A percentile compares a stretch with the other conserved stretches of the same genome.
These are phyloP conservation scores for Micoletzkya japonica DNA, from an alignment of 2,888 invertebrate genomes.

Conservation along the genomic window DNA sequence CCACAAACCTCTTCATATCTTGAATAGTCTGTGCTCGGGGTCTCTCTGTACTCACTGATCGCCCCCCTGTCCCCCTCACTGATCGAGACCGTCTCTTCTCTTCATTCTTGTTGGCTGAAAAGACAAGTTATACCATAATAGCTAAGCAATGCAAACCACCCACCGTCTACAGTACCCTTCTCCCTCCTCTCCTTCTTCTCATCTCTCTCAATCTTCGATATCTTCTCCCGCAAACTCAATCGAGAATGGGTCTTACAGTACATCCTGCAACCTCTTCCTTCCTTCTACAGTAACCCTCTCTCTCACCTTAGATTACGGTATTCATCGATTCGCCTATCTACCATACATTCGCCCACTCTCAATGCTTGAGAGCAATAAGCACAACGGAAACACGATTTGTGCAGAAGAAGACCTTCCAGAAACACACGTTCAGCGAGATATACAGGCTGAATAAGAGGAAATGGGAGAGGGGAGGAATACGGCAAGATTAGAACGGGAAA, in stretches of 20 bases:
- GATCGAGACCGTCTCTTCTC: too few species aligned
- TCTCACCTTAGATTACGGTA: slow-evolving; percentile 8
- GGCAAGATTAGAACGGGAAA: not conserved
- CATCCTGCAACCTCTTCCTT: slow-evolving; percentile 31
- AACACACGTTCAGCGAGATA: slow-evolving; percentile 50
- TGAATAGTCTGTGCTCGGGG: too few species aligned
- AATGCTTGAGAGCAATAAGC: slow-evolving; percentile 46
- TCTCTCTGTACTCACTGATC: too few species aligned
- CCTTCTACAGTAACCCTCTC: not conserved
- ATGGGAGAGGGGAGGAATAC: not conserved
- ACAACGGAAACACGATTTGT: slow-evolving; percentile 48
- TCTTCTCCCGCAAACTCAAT: slow-evolving; percentile 38
- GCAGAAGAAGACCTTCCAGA: slow-evolving; percentile 38
- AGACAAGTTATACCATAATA: too few species aligned
- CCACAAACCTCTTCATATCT: too few species aligned
- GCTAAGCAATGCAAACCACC: too few species aligned
- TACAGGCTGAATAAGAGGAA: slow-evolving; percentile 37
- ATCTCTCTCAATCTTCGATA: slow-evolving; percentile 34
- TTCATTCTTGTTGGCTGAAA: too few species aligned
- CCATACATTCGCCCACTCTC: slow-evolving; percentile 38
- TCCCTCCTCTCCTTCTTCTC: slow-evolving; percentile 17
- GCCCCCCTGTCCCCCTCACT: too few species aligned
- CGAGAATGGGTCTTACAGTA: slow-evolving; percentile 42
- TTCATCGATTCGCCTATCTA: slow-evolving; percentile 38
- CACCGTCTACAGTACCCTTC: not conserved